Conservation (phyloP, 1,140 invertebrate genomes). For the Drosophila bipectinata region DNA sequence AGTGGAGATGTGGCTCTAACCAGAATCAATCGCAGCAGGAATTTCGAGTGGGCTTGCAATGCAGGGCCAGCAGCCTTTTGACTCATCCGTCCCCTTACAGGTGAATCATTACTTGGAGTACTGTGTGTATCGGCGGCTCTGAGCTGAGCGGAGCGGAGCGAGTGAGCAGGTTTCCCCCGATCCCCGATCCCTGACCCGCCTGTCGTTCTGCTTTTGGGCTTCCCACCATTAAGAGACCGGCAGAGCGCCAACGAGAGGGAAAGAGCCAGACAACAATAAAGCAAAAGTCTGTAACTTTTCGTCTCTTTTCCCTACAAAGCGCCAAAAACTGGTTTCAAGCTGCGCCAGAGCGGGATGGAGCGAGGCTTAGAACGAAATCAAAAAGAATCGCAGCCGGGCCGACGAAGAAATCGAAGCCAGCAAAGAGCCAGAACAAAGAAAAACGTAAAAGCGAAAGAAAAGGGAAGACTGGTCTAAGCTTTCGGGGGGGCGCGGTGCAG, state of each 20-base stretch:
- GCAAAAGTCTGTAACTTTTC: conserved; percentile 61
- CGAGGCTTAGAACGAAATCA: conserved; percentile 68
- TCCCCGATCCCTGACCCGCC: background rate
- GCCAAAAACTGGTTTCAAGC: conserved; percentile 45
- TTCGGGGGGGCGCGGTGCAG: background rate
- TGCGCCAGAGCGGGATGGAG: conserved; percentile 4
- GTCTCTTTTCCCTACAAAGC: conserved; percentile 28
- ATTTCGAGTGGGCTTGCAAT: conserved; percentile 26
- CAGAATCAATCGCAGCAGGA: conserved; percentile 12
- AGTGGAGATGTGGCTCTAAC: conserved; percentile 6
- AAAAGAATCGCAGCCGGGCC: conserved; percentile 46
- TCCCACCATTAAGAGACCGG: conserved; percentile 22
- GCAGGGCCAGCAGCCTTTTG: conserved; percentile 19
- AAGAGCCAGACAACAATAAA: conserved; percentile 48
- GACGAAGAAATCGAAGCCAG: conserved; percentile 21
- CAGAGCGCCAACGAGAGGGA: conserved; percentile 20
- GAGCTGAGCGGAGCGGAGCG: conserved; percentile 5
- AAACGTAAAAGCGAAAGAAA: conserved; percentile 8
- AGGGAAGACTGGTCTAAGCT: conserved; percentile 61
- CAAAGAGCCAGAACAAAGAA: conserved; percentile 14
- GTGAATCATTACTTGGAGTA: conserved; percentile 42
- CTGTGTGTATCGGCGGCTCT: no score
- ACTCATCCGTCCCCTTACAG: conserved; percentile 33
- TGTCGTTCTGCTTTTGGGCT: conserved; percentile 9
- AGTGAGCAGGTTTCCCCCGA: conserved; percentile 21